These are phyloP conservation scores for Phrynocephalus versicolor DNA, from an alignment of 2,113 vertebrate species.

Conservation along the genomic window DNA sequence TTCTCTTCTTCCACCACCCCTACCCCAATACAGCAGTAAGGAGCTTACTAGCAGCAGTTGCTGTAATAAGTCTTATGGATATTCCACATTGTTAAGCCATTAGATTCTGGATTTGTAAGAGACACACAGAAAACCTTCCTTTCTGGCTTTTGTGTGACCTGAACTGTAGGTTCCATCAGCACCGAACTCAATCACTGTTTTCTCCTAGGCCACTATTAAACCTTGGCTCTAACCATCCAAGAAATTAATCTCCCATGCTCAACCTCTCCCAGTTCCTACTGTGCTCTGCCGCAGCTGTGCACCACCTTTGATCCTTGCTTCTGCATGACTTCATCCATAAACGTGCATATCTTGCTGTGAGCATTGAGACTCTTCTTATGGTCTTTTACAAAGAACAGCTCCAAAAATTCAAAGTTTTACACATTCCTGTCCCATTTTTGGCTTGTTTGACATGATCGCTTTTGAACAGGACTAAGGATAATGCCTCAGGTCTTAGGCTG, in stretches of 20 bases:
- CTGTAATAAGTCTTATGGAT: conserved; percentile 22
- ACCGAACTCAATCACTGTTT: conserved; percentile 74
- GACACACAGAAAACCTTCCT: conserved; percentile 9
- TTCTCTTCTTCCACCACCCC: background rate
- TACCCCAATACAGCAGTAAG: conserved; percentile 6
- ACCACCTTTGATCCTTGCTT: conserved; percentile 56
- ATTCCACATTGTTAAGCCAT: conserved; percentile 62
- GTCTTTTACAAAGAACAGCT: background rate
- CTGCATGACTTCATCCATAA: conserved; percentile 66
- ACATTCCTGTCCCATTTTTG: background rate
- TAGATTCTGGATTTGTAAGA: conserved; percentile 52
- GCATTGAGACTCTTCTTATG: conserved; percentile 29
- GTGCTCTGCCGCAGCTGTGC: conserved; percentile 58
- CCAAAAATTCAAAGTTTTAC: background rate
- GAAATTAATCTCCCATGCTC: conserved; percentile 67
- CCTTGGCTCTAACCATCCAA: conserved; percentile 71
- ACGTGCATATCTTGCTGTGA: conserved; percentile 48
- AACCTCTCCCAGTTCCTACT: conserved; percentile 55
- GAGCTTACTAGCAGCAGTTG: background rate
- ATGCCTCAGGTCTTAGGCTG: too few species aligned
- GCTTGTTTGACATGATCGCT: too few species aligned
- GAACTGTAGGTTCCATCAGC: conserved; percentile 47
- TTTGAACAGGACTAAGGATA: too few species aligned
- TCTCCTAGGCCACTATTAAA: conserved; percentile 70
- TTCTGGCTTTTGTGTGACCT: conserved; percentile 61